Evolutionary conservation across 2,888 invertebrate genomes (phyloP), one percentile per base, ranked within the genome.

Genomic region (Patella caerulea): DNA sequence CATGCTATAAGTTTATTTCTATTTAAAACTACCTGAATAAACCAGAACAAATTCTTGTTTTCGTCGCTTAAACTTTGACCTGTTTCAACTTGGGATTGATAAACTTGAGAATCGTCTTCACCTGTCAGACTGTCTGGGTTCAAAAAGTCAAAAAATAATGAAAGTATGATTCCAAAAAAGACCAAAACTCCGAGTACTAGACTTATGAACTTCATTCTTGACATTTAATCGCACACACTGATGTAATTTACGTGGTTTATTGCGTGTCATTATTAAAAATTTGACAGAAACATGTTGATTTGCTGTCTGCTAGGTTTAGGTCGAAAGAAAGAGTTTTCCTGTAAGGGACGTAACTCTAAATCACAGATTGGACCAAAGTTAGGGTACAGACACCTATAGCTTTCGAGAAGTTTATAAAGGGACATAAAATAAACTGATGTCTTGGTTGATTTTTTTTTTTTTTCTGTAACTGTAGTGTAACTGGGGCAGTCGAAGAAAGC

Each of bases 1-100:
- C n/a, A 65, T 17, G 9, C n/a, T 19, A 65, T 7, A 14, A 11
- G 19, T 19, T 4, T 12, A 19, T 74, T 5, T 11, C 5, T 52
- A 19, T 5, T 34, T 59, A 17, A 24, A n/a, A n/a, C 11, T 79
- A 87, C 85, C 86, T 87, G 87, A 59, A 86, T 81, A 84, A 87
- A 85, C 86, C 86, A 86, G 74, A 86, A 83, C 19, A 87, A 45
- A 71, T 85, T 84, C 17, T 80, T 79, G 12, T 24, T 19, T 24
- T 65, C 24, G 65, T 65, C 65, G 14, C 5, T 65, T 12, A 65
- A 24, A 65, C 14, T 9, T 19, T 65, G 65, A 12, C 65, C 65
- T 12, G 65, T 65, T 24, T 65, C 24, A 65, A 24, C 19, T 11
- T 65, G 19, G 15, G 14, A 2, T 65, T 19, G 65, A 24, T 65